A percentile compares a stretch with the other conserved stretches of the same genome.
Conservation (phyloP, 2,888 invertebrate species). For the Danaus chrysippus region DNA sequence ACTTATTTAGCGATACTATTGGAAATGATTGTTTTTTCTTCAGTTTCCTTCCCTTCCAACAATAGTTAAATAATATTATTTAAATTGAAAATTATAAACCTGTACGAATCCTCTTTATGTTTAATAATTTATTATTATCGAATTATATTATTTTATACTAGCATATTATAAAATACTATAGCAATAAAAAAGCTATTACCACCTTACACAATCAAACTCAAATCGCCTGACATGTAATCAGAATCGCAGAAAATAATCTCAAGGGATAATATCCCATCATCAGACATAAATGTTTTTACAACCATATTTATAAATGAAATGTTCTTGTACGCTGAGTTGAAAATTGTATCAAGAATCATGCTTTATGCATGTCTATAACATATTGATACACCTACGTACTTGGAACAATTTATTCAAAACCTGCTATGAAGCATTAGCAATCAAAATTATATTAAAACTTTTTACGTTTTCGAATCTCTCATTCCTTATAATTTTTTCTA, state of each 20-base stretch:
- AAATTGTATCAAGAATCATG: no score
- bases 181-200: background rate
- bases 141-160: background rate
- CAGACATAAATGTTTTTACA: background rate
- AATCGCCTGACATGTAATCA: conserved; percentile 5
- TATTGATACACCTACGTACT: no score
- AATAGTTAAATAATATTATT: no score
- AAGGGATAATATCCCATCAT: conserved; percentile 1
- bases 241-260: conserved; percentile 3
- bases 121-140: background rate
- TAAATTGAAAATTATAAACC: no score
- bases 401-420: no score
- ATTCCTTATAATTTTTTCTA: conserved; percentile 34
- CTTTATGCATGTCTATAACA: no score
- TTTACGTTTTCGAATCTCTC: no score
- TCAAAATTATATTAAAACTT: no score
- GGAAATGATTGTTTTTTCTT: conserved; percentile 32
- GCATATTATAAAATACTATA: background rate
- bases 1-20: conserved; percentile 15
- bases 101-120: no score
- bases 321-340: conserved; percentile 36
- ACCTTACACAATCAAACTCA: conserved; percentile 4
- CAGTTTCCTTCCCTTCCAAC: conserved; percentile 31
- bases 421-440: no score
- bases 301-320: conserved; percentile 30